These are phyloP conservation scores for Uloborus diversus DNA, from an alignment of 1,140 invertebrate genomes.

Conservation along the genomic window DNA sequence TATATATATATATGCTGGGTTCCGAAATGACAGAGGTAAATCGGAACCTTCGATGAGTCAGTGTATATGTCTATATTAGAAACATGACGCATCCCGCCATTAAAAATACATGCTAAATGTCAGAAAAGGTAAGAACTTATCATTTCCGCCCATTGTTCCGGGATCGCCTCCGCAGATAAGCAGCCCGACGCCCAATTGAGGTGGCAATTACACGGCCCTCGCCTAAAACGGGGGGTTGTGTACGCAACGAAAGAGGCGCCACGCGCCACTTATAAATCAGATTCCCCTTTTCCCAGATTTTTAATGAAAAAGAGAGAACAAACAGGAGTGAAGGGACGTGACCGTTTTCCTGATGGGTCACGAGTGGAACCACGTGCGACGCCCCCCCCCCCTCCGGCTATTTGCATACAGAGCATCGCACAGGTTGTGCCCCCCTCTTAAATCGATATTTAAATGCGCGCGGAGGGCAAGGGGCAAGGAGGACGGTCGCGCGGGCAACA, in stretches of 20 bases:
- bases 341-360: not conserved
- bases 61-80: too few relatives aligned
- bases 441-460: constrained; percentile 46
- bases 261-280: not conserved
- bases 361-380: not conserved
- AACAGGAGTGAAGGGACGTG: constrained; percentile 1
- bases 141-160: too few relatives aligned
- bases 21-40: too few relatives aligned
- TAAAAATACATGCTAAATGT: too few relatives aligned
- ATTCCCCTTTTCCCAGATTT: not conserved
- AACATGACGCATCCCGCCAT: too few relatives aligned
- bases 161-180: too few relatives aligned
- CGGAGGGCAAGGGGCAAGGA: not conserved
- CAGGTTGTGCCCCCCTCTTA: constrained; percentile 34
- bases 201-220: not conserved
- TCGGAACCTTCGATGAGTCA: too few relatives aligned
- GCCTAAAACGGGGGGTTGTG: not conserved
- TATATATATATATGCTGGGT: too few relatives aligned
- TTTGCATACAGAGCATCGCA: constrained; percentile 32
- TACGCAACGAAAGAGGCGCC: not conserved
- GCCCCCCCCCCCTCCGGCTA: constrained; percentile 4
- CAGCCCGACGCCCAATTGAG: not conserved
- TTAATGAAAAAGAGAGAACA: not conserved
- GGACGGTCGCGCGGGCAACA: not conserved
- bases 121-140: too few relatives aligned